phyloP scores from a whole-genome alignment of 2,888 invertebrate genomes.

The Clistopyga incitator region DNA sequence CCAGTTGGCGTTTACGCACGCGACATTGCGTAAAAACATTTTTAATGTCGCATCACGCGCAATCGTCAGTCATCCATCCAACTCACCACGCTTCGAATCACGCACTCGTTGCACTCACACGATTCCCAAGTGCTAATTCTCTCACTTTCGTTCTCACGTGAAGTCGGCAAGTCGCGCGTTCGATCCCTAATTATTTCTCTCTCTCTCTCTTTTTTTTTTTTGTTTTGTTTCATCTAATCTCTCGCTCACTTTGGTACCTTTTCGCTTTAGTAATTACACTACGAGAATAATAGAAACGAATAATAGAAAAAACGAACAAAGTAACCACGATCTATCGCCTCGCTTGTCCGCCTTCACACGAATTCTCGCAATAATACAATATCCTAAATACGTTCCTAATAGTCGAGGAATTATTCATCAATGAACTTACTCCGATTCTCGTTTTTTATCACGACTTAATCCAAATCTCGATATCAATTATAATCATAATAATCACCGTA shows the following conservation, averaged over 20 bases:
- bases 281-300: conserved; percentile 53
- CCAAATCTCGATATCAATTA: conserved; percentile 81
- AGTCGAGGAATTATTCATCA: conserved; percentile 72
- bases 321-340: conserved; percentile 66
- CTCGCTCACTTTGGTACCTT: neutral
- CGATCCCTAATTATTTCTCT: conserved; percentile 69
- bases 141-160: conserved; percentile 63
- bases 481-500: conserved; percentile 81
- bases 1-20: conserved; percentile 74
- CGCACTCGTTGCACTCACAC: conserved; percentile 67
- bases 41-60: conserved; percentile 56
- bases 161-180: conserved; percentile 70
- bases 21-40: conserved; percentile 61
- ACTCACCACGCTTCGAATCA: conserved; percentile 60
- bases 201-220: conserved; percentile 54
- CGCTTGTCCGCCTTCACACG: conserved; percentile 66
- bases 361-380: conserved; percentile 62
- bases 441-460: conserved; percentile 82
- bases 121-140: conserved; percentile 64
- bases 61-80: conserved; percentile 49
- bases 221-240: conserved; percentile 22
- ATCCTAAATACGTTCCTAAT: conserved; percentile 69
- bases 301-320: conserved; percentile 58
- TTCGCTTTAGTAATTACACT: neutral
- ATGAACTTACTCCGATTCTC: conserved; percentile 74